Evolutionary conservation across 2,113 vertebrate species (phyloP).

Genomic region (Gnathonemus echidnorhynchus): DNA sequence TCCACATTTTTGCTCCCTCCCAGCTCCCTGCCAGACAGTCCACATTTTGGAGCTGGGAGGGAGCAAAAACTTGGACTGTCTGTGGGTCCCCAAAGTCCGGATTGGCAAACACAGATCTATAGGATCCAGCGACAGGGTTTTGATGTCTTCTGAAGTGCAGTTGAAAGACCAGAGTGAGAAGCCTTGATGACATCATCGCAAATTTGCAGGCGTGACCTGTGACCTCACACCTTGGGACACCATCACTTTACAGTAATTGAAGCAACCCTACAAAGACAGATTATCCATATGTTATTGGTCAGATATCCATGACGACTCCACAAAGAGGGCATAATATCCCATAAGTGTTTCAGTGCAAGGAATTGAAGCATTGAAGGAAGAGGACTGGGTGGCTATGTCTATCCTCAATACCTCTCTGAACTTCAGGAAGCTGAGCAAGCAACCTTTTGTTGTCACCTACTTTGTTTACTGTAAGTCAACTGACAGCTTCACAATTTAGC

Average conservation of each 20-base stretch:
- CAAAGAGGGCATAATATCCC: not conserved
- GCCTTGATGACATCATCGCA: not conserved
- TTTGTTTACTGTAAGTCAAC: not conserved
- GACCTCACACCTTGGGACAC: not conserved
- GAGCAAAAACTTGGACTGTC: not conserved
- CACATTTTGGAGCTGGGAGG: not conserved
- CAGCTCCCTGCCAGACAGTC: not conserved
- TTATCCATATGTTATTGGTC: not conserved
- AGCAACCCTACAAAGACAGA: not conserved
- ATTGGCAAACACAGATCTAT: not conserved
- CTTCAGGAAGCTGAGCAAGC: not conserved
- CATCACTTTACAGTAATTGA: not conserved
- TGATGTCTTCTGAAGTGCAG: not conserved
- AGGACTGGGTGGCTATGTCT: not conserved
- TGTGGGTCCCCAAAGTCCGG: not conserved
- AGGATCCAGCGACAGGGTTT: not conserved
- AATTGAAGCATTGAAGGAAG: not conserved
- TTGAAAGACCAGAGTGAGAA: not conserved
- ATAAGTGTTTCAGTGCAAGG: not conserved
- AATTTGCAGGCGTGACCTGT: not conserved
- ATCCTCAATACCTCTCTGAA: not conserved
- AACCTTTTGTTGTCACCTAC: not conserved
- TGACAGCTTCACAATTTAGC: not conserved
- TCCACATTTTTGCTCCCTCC: not conserved
- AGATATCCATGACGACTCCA: not conserved